These are phyloP conservation scores for Tiliacea citrago DNA, from an alignment of 2,888 invertebrate genomes.

Conservation along the genomic window DNA sequence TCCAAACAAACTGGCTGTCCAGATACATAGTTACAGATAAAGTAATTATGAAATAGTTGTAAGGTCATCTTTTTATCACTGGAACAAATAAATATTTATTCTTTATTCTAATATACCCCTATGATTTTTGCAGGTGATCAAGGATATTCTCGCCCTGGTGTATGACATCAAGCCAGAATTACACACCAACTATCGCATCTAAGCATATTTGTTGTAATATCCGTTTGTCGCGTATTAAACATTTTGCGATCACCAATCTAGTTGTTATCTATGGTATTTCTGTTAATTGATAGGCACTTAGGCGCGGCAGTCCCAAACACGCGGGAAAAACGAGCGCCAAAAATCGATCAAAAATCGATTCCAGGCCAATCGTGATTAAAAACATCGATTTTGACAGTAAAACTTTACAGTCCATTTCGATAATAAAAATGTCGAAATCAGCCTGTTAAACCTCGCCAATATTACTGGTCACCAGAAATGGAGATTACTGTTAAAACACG, in stretches of 20 bases:
- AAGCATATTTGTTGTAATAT: slow-evolving; percentile 56
- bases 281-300: slow-evolving; percentile 65
- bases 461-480: slow-evolving; percentile 19
- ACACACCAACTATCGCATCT: slow-evolving; percentile 95
- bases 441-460: slow-evolving; percentile 3
- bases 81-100: too few species aligned
- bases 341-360: slow-evolving; percentile 53
- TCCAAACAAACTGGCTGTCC: too few species aligned
- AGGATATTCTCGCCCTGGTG: slow-evolving; percentile 95
- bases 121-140: slow-evolving; percentile 92
- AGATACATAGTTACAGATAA: too few species aligned
- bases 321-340: slow-evolving; percentile 37
- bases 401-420: slow-evolving; percentile 30
- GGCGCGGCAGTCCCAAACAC: slow-evolving; percentile 64
- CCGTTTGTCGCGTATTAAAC: slow-evolving; percentile 65
- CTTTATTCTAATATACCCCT: not conserved
- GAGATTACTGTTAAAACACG: slow-evolving; percentile 48
- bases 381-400: slow-evolving; percentile 54
- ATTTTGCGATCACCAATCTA: slow-evolving; percentile 72
- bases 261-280: slow-evolving; percentile 76
- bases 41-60: too few species aligned
- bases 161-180: slow-evolving; percentile 98
- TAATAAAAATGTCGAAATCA: slow-evolving; percentile 20
- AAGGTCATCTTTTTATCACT: too few species aligned
- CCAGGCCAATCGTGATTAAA: slow-evolving; percentile 55